Evolutionary conservation across 1,140 invertebrate genomes (phyloP), one percentile per base, ranked within the genome.

Genomic region (Pararge aegeria): DNA sequence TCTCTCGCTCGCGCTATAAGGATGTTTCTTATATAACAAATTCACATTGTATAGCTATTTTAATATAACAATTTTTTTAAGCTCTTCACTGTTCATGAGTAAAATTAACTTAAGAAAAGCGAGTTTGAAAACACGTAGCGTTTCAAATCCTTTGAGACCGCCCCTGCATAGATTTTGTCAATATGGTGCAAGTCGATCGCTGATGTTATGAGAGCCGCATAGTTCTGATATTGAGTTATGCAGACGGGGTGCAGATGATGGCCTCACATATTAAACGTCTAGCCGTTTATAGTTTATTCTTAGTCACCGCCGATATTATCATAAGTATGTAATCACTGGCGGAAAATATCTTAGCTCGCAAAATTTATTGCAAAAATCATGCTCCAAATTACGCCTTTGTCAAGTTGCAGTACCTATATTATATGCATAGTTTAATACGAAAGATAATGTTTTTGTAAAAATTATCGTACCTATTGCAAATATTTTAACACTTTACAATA

Each of bases 181-280:
- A 55, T 59, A 55, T 55, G 53, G 34, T 40, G 55, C 38, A 62
- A 52, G 63, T 65, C 63, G 42, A 64, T 64, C 21, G 29, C 51
- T 52, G 46, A 55, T 56, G 57, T 75, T 74, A 75, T 73, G 67
- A 66, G 50, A 42, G 68, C 54, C 68, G 77, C 78, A 83, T 83
- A 83, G 73, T 82, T 83, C 57, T 67, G 76, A 73, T 86, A 86
- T 86, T 82, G 78, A 81, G 80, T 76, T 86, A 86, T 86, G 83
- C 83, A 86, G 80, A 83, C 79, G 51, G 70, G 55, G 63, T 73
- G 73, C 51, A 61, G 65, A 62, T 80, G 71, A 75, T 72, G 66
- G 63, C 46, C 51, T 54, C 57, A 61, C 56, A 72, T 74, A 74
- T 73, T 62, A 64, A 65, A 59, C 66, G 78, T 81, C 75, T 80